These are phyloP conservation scores for Notothenia coriiceps DNA, from an alignment of 2,113 vertebrate genomes.

Conservation along the genomic window DNA sequence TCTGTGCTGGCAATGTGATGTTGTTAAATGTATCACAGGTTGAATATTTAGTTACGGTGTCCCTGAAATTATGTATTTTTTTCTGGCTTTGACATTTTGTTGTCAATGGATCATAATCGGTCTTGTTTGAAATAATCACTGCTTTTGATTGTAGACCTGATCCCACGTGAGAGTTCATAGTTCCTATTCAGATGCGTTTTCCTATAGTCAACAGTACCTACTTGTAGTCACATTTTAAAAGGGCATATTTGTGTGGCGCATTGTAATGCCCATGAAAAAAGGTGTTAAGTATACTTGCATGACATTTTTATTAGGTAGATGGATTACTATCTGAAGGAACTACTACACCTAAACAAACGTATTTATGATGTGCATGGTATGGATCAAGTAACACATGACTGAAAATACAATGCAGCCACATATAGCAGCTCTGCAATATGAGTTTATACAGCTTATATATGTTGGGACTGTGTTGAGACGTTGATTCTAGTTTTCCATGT, in stretches of 20 bases:
- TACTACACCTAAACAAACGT: too few species aligned
- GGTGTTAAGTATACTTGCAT: constrained; percentile 9
- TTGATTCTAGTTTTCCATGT: neutral
- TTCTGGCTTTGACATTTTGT: neutral
- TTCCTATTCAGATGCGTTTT: neutral
- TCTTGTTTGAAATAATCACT: neutral
- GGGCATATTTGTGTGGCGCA: neutral
- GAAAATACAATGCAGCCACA: neutral
- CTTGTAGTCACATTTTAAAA: neutral
- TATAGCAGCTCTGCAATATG: neutral
- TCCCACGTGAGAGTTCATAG: neutral
- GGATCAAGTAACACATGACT: neutral
- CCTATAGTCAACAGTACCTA: neutral
- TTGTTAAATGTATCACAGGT: neutral
- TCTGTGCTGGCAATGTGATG: neutral
- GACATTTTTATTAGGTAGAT: neutral
- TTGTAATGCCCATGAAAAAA: neutral
- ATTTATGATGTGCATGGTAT: neutral
- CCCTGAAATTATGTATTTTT: neutral
- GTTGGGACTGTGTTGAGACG: neutral
- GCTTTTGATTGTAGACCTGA: neutral
- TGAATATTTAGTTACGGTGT: neutral
- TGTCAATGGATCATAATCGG: neutral
- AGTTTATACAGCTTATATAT: neutral
- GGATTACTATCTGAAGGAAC: neutral